Conservation (phyloP, 2,888 invertebrate species). For the Pseudeuparius sepicola region DNA sequence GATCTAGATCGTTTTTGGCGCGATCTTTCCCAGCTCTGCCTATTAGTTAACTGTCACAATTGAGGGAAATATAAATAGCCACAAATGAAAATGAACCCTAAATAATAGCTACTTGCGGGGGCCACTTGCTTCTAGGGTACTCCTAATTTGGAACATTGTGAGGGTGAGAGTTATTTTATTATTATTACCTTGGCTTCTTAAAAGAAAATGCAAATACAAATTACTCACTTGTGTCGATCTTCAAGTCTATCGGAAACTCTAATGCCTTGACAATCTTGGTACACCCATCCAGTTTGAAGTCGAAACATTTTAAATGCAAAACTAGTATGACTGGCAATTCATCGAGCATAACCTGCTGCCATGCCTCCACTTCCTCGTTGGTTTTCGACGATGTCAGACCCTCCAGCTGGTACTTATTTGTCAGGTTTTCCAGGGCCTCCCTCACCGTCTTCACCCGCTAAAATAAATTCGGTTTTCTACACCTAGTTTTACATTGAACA, state of each 20-base stretch:
- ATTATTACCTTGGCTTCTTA: too few species aligned
- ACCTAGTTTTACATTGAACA: constrained; percentile 3
- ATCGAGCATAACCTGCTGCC: constrained; percentile 82
- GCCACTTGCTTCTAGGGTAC: too few species aligned
- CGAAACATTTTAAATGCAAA: constrained; percentile 90
- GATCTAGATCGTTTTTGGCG: too few species aligned
- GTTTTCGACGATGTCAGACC: constrained; percentile 77
- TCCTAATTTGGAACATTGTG: too few species aligned
- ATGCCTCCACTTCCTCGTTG: constrained; percentile 75
- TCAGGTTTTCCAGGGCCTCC: constrained; percentile 79
- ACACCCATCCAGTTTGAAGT: constrained; percentile 75
- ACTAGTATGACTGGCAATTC: constrained; percentile 82
- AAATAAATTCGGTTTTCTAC: constrained; percentile 22
- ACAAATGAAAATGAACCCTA: too few species aligned
- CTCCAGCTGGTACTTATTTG: constrained; percentile 75
- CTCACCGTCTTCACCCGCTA: constrained; percentile 75
- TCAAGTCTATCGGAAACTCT: constrained; percentile 81
- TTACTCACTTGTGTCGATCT: constrained; percentile 75
- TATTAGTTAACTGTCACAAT: too few species aligned
- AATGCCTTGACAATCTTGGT: constrained; percentile 88
- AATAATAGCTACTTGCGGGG: too few species aligned
- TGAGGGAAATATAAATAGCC: too few species aligned
- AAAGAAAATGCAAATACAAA: not conserved
- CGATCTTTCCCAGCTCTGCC: too few species aligned
- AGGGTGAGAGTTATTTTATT: too few species aligned